Conservation (phyloP, 2,797 vertebrate genomes). For the Falco novaeseelandiae region DNA sequence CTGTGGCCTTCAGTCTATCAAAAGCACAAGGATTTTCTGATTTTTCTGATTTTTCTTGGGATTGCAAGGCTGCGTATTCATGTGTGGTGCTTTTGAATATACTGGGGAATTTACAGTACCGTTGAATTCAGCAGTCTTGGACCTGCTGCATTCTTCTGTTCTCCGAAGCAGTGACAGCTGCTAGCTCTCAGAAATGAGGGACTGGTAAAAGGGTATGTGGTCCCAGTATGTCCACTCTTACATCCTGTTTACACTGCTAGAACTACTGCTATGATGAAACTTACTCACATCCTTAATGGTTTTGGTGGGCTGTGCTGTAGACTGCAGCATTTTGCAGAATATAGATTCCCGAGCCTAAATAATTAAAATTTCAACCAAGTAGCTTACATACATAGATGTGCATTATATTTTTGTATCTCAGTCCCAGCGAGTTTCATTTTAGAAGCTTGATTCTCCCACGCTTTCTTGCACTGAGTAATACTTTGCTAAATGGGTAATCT, state of each 20-base stretch:
- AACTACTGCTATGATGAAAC: not conserved
- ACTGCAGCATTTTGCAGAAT: not conserved
- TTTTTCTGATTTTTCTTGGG: not conserved
- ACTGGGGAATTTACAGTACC: not conserved
- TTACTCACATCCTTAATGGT: not conserved
- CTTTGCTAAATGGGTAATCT: conserved; percentile 20
- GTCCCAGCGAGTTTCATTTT: not conserved
- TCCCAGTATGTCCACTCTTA: conserved; percentile 1
- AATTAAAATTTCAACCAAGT: not conserved
- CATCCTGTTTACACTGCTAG: conserved; percentile 53
- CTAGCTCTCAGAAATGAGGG: not conserved
- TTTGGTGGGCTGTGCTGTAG: not conserved
- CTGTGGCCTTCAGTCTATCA: not conserved
- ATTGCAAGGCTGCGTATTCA: not conserved
- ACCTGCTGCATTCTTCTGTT: not conserved
- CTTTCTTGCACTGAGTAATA: conserved; percentile 54
- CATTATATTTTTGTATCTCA: not conserved
- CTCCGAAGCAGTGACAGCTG: not conserved
- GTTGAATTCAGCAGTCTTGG: not conserved
- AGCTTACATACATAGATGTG: not conserved
- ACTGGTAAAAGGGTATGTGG: not conserved
- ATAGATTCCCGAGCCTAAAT: not conserved
- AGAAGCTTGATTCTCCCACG: conserved; percentile 6
- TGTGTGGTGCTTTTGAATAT: not conserved
- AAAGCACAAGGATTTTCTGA: not conserved